phyloP scores from a whole-genome alignment of 2,888 invertebrate genomes.

The Luperina nickerlii region DNA sequence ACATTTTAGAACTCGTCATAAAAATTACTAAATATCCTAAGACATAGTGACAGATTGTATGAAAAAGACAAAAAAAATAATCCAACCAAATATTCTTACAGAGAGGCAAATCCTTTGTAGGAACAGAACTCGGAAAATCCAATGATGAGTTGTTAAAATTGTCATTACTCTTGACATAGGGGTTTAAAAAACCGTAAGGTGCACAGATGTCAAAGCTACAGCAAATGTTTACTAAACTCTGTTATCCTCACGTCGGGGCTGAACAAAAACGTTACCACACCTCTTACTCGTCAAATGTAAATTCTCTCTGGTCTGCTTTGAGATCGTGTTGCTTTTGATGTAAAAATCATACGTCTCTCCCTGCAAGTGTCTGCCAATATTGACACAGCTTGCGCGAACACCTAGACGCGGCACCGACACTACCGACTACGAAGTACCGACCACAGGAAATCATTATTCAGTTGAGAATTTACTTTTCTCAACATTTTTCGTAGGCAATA shows the following conservation, averaged over 20 bases:
- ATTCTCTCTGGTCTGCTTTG: slow-evolving; percentile 71
- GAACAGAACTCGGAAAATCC: background rate
- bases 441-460: slow-evolving; percentile 48
- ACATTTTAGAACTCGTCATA: too few species aligned
- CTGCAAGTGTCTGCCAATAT: slow-evolving; percentile 82
- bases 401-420: slow-evolving; percentile 32
- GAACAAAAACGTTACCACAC: slow-evolving; percentile 61
- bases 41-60: background rate
- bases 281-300: slow-evolving; percentile 65
- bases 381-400: slow-evolving; percentile 75
- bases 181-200: background rate
- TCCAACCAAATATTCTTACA: background rate
- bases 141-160: background rate
- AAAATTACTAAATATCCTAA: too few species aligned
- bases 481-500: background rate
- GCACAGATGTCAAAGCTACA: slow-evolving; percentile 28
- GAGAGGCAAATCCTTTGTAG: background rate
- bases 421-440: slow-evolving; percentile 15
- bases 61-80: background rate
- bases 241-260: slow-evolving; percentile 27
- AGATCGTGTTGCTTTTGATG: slow-evolving; percentile 83
- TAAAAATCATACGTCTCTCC: slow-evolving; percentile 83
- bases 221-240: slow-evolving; percentile 44
- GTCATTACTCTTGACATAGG: background rate
- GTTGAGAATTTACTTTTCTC: slow-evolving; percentile 30